phyloP scores from a whole-genome alignment of 37 sponge, comb jelly and placozoan genomes.

The Halichondria panicea region DNA sequence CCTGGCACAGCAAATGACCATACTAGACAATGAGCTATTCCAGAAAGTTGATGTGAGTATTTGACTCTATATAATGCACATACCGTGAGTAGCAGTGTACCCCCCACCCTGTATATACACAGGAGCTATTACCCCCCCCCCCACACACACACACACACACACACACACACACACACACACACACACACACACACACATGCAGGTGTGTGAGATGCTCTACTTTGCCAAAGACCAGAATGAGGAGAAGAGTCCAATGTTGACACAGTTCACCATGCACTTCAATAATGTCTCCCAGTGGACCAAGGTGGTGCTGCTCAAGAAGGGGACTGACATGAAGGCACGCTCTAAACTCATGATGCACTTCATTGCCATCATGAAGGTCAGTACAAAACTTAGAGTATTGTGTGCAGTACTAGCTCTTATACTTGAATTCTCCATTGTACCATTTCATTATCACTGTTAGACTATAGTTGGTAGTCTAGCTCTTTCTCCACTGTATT shows the following conservation, averaged over 20 bases:
- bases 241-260: conserved; percentile 80
- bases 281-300: conserved; percentile 90
- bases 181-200: not conserved
- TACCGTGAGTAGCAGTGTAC: not conserved
- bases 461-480: too few species aligned
- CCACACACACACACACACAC: not conserved
- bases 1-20: conserved; percentile 82
- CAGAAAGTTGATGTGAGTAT: conserved; percentile 84
- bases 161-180: not conserved
- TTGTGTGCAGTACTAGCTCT: too few species aligned
- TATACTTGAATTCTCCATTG: too few species aligned
- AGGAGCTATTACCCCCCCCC: not conserved
- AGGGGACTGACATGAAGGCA: conserved; percentile 52
- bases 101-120: not conserved
- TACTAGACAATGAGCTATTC: conserved; percentile 79
- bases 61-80: not conserved
- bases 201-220: conserved; percentile 84
- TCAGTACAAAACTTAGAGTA: conserved; percentile 4
- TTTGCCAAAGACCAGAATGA: conserved; percentile 89
- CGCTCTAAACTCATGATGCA: conserved; percentile 66
- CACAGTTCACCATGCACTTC: conserved; percentile 91
- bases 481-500: too few species aligned
- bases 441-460: too few species aligned
- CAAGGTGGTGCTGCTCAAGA: conserved; percentile 63
- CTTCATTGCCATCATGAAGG: conserved; percentile 85